Evolutionary conservation across 2,888 invertebrate genomes (phyloP).

Genomic region (Hyles lineata): DNA sequence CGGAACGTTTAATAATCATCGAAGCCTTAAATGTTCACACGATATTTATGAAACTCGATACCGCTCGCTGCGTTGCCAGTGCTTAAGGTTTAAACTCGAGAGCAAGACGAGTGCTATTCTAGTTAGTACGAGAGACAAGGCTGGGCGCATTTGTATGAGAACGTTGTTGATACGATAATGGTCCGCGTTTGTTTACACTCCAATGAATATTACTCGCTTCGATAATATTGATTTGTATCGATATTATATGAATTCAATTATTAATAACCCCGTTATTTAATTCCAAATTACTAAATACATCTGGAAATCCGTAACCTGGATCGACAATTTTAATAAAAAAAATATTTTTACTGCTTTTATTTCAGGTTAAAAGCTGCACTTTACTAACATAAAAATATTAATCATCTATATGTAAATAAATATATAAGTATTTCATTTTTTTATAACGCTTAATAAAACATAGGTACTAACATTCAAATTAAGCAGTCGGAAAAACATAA

Average conservation of each 20-base stretch:
- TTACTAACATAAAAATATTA: too few species aligned
- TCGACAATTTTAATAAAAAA: too few species aligned
- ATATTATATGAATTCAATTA: not conserved
- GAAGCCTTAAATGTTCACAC: conserved; percentile 28
- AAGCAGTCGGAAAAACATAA: too few species aligned
- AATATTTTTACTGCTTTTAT: too few species aligned
- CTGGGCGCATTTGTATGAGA: conserved; percentile 33
- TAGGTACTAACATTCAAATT: too few species aligned
- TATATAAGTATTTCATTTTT: too few species aligned
- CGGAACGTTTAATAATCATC: conserved; percentile 27
- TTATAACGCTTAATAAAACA: too few species aligned
- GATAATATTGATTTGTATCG: not conserved
- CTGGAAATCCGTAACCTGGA: too few species aligned
- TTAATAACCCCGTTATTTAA: not conserved
- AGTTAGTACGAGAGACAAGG: conserved; percentile 24
- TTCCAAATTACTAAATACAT: too few species aligned
- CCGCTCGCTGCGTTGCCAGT: not conserved
- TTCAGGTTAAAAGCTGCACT: too few species aligned
- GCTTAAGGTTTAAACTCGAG: conserved; percentile 26
- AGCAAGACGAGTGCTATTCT: not conserved
- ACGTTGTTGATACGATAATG: conserved; percentile 24
- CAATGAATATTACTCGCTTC: not conserved
- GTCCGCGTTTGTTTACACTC: conserved; percentile 22
- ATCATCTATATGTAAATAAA: too few species aligned
- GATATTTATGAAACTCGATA: conserved; percentile 28